phyloP scores from a whole-genome alignment of 2,113 vertebrate species.

The Pagrus major region DNA sequence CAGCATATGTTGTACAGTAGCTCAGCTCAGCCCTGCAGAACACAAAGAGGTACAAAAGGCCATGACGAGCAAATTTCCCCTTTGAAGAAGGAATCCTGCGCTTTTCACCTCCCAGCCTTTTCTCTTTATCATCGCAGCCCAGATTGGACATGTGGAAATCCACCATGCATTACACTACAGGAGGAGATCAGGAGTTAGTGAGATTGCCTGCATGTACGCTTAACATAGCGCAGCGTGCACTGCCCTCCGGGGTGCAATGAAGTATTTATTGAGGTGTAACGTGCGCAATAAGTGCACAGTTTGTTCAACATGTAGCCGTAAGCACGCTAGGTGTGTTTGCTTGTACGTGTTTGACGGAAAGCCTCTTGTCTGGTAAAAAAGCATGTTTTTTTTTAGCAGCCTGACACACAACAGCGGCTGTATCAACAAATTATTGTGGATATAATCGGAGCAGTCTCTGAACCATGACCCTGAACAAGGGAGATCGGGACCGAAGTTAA shows the following conservation, averaged over 20 bases:
- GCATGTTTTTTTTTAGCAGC: not conserved
- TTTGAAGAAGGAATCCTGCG: conserved; percentile 32
- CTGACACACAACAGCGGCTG: not conserved
- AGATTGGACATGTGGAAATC: conserved; percentile 51
- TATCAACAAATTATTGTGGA: conserved; percentile 38
- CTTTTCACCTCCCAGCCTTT: conserved; percentile 52
- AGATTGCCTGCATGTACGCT: conserved; percentile 31
- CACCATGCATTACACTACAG: conserved; percentile 39
- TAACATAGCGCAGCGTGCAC: conserved; percentile 39
- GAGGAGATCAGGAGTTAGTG: conserved; percentile 1
- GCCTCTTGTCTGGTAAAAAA: conserved; percentile 6
- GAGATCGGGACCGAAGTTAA: conserved; percentile 42
- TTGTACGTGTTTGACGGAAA: conserved; percentile 9
- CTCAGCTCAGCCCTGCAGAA: conserved; percentile 2
- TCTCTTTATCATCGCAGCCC: conserved; percentile 47
- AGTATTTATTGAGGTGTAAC: conserved; percentile 55
- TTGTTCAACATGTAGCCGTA: conserved; percentile 38
- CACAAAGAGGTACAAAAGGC: conserved; percentile 31
- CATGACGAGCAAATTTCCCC: not conserved
- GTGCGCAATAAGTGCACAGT: conserved; percentile 28
- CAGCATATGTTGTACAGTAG: not conserved
- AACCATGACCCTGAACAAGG: conserved; percentile 40
- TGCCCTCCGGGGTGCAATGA: conserved; percentile 38
- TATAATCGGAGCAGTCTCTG: conserved; percentile 15
- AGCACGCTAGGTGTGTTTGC: not conserved